Conservation (phyloP, 2,888 invertebrate genomes). For the Itoplectis maculator region DNA sequence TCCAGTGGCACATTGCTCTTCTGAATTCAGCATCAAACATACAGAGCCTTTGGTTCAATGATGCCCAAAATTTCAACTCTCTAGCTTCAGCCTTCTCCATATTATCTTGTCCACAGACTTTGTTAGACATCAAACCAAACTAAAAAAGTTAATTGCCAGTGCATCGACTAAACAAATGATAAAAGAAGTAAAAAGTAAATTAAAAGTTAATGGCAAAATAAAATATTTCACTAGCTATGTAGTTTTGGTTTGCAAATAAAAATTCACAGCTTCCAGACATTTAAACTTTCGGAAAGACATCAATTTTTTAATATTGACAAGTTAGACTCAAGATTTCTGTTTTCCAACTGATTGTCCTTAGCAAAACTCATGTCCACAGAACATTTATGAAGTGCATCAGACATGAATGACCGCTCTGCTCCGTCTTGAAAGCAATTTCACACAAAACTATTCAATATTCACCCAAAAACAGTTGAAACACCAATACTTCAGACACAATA, state of each 20-base stretch:
- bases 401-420: background rate
- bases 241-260: background rate
- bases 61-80: background rate
- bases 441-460: background rate
- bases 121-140: background rate
- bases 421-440: background rate
- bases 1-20: no score
- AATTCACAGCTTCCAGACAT: background rate
- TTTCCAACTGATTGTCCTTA: background rate
- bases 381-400: background rate
- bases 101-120: background rate
- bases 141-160: background rate
- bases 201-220: no score
- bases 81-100: background rate
- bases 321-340: background rate
- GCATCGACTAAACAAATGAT: background rate
- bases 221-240: no score
- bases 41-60: background rate
- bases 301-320: background rate
- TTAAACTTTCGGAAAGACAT: background rate
- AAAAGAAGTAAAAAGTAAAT: background rate
- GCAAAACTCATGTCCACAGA: background rate
- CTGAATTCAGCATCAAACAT: background rate
- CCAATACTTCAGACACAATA: no score
- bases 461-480: no score